Evolutionary conservation across 2,888 invertebrate species (phyloP), one percentile per base, ranked within the genome.

Genomic region (Macrophya annulata): DNA sequence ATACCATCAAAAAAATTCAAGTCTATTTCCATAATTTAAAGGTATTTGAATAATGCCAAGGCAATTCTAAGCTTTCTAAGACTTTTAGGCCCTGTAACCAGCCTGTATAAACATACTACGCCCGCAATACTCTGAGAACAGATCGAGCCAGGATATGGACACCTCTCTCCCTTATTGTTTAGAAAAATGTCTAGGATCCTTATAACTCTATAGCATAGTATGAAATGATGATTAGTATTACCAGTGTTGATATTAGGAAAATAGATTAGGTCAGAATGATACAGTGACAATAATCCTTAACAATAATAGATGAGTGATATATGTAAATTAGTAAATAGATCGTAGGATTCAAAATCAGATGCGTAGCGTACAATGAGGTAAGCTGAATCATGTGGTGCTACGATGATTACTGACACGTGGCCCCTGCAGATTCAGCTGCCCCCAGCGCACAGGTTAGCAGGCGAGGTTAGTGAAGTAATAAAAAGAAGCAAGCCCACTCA

Each of bases 331-430:
- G 65, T 71, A 68, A 37, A 48, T 2, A 68, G 71, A 71, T 71
- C 51, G 83, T 71, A 83, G 83, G 51, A 25, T 55, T 68, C 15
- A 37, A 83, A 51, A 83, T 88, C 89, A 90, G 89, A 88, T 88
- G 89, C 88, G 89, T 87, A 86, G 87, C 81, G 86, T 90, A 87
- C 89, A 90, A 88, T 93, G 94, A 94, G 93, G 93, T 94, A 95
- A 96, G 96, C 96, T 96, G 96, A 96, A 96, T 96, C 95, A 95
- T 96, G 96, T 96, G 96, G 96, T 96, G 96, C 96, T 96, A 96
- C 95, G 95, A 93, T 87, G 88, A 89, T 88, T 89, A 92, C 89
- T 91, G 86, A 90, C 91, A 94, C 95, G 95, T 94, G 95, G 94
- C 94, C 94, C 94, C 93, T 94, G 94, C 95, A 95, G 93, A 95